Conservation (phyloP, 2,888 invertebrate genomes). For the Heliconius erato region DNA sequence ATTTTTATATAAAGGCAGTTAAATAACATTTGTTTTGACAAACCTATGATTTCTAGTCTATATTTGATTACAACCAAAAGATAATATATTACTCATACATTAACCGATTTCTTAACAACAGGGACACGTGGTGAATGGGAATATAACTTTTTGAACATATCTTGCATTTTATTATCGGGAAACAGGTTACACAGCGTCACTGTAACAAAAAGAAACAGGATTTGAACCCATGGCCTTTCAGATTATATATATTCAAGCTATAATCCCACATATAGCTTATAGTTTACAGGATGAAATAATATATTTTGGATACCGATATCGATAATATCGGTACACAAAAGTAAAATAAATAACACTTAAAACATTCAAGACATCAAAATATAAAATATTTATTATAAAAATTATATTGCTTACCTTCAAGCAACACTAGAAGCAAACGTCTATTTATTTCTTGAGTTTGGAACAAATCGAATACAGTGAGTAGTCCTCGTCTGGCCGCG, state of each 20-base stretch:
- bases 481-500: constrained; percentile 92
- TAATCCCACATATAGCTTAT: no score
- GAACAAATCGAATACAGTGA: constrained; percentile 94
- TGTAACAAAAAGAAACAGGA: constrained; percentile 59
- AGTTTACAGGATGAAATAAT: no score
- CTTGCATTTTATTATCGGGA: constrained; percentile 91
- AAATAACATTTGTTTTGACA: background rate
- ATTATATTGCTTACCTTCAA: constrained; percentile 88
- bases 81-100: constrained; percentile 57
- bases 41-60: background rate
- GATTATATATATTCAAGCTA: no score
- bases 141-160: constrained; percentile 90
- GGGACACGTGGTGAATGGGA: constrained; percentile 86
- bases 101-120: constrained; percentile 70
- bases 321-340: no score
- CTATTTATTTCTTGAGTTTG: constrained; percentile 94
- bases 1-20: background rate
- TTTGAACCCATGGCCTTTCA: no score
- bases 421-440: constrained; percentile 92
- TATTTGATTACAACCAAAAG: background rate
- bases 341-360: no score
- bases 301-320: no score
- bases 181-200: constrained; percentile 89
- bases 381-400: background rate
- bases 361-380: no score